Base-by-base conservation (phyloP, 2,113 vertebrate species). In the Syrrhaptes paradoxus region DNA sequence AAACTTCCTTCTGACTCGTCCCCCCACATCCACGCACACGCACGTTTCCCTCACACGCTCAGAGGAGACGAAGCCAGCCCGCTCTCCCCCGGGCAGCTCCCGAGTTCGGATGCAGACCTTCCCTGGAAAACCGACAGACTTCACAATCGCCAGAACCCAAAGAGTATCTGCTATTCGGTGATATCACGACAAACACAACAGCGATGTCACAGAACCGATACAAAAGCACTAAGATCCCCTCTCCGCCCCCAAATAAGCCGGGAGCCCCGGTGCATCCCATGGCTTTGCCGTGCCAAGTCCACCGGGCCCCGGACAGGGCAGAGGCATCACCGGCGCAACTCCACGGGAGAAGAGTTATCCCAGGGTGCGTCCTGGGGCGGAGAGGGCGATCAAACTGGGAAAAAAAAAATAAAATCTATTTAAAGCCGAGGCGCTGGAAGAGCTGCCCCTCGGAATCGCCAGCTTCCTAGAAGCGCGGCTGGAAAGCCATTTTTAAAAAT, bases 401-500 rank as follows among this genome's bases (percentile, higher is more conserved):
- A 65, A 36, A 36, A 36, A 10, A 3, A 51, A 41, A 26, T n/a
- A 5, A 52, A 45, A n/a, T 45, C 84, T 91, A 82, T 91, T 85
- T 87, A 85, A 87, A 93, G 67, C 67, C 34, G 49, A 65, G 57
- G 59, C 48, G 20, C 63, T 88, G 59, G 61, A 72, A 67, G 70
- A 90, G 59, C 90, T 78, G 59, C 63, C 67, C 76, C 59, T 68
- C 38, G 48, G 45, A 80, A 91, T 36, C 59, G 77, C 31, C 74
- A 58, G 67, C 67, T 87, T 90, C 71, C 89, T 75, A 57, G 89
- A 82, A 62, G 77, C 46, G 89, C 58, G 80, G 89, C 85, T 79
- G 28, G 55, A 90, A 87, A 92, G 84, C 87, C 93, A 82, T 96
- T 96, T 97, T 81, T 94, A 91, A 95, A 96, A 96, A 93, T 77